Conservation (phyloP, 2,113 vertebrate species). For the Fregetta grallaria region DNA sequence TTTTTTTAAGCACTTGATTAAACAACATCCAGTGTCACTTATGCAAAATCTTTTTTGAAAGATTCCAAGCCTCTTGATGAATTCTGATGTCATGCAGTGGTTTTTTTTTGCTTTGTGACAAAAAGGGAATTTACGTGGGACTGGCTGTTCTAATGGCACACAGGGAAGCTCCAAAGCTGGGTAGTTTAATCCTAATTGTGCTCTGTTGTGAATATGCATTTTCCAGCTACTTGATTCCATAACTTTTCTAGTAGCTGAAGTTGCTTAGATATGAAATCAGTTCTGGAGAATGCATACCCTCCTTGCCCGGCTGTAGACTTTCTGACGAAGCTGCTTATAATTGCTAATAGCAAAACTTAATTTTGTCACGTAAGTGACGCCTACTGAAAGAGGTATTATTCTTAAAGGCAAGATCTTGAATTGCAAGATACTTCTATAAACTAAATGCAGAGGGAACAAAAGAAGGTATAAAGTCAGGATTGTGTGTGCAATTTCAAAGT, state of each 20-base stretch:
- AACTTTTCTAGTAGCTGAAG: neutral
- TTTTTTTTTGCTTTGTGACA: neutral
- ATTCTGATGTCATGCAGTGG: neutral
- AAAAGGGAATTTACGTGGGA: neutral
- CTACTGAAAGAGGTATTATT: neutral
- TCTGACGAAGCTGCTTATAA: neutral
- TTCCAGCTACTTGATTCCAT: neutral
- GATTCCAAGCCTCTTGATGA: neutral
- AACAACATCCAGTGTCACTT: neutral
- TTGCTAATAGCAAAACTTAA: neutral
- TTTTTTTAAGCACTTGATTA: neutral
- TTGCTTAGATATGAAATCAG: neutral
- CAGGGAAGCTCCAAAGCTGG: neutral
- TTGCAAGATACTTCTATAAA: neutral
- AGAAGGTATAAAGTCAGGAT: neutral
- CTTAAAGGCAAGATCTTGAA: neutral
- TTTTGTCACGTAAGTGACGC: neutral
- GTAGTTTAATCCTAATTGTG: neutral
- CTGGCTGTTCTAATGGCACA: neutral
- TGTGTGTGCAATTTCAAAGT: neutral
- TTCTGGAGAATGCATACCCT: neutral
- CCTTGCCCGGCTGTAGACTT: neutral
- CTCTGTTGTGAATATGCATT: neutral
- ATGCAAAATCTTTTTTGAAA: neutral
- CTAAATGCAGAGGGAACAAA: neutral